A percentile compares a stretch with the other conserved stretches of the same genome.
These are phyloP conservation scores for Pollenia labialis DNA, from an alignment of 2,888 invertebrate species.

Conservation along the genomic window DNA sequence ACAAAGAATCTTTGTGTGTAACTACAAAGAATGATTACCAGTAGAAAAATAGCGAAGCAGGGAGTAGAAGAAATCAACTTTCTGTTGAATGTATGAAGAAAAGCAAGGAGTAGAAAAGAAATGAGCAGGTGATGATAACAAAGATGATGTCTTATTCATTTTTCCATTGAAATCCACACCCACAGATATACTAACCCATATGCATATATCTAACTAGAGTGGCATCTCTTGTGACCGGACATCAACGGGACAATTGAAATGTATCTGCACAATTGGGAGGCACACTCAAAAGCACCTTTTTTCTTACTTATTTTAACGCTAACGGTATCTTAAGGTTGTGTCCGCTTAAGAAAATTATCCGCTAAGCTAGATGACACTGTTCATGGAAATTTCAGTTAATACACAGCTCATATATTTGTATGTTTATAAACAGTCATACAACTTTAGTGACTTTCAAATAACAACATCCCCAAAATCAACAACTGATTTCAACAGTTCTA, in stretches of 20 bases:
- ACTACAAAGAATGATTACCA: conserved; percentile 2
- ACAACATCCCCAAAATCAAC: conserved; percentile 7
- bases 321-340: too few species aligned
- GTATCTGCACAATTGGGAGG: too few species aligned
- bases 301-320: too few species aligned
- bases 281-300: too few species aligned
- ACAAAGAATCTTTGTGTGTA: neutral
- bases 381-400: too few species aligned
- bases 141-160: conserved; percentile 20
- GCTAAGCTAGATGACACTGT: too few species aligned
- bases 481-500: neutral
- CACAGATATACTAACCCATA: neutral
- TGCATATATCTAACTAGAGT: neutral
- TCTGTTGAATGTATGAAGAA: neutral
- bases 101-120: neutral
- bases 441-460: conserved; percentile 50
- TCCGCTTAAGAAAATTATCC: too few species aligned
- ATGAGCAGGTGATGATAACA: conserved; percentile 35
- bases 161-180: neutral
- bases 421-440: conserved; percentile 38
- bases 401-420: conserved; percentile 38
- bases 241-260: too few species aligned
- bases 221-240: too few species aligned
- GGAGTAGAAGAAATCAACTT: neutral
- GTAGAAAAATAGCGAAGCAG: neutral